Conservation (phyloP, 2,888 invertebrate genomes). For the Troilus luridus region DNA sequence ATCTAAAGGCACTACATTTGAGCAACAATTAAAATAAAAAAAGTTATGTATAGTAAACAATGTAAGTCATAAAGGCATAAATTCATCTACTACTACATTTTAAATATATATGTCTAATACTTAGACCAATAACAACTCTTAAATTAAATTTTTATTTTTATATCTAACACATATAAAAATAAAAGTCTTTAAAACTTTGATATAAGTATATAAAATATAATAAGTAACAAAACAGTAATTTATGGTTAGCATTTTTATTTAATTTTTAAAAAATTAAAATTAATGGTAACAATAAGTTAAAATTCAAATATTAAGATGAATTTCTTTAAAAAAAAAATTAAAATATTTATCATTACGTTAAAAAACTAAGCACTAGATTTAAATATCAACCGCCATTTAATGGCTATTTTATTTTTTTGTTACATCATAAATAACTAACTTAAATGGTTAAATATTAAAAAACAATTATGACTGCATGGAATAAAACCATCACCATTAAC, state of each 20-base stretch:
- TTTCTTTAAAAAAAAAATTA: neutral
- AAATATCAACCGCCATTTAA: conserved; percentile 30
- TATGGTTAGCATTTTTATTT: conserved; percentile 35
- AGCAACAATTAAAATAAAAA: conserved; percentile 42
- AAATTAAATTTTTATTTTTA: neutral
- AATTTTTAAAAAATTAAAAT: neutral
- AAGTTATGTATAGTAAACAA: neutral
- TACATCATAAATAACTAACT: neutral
- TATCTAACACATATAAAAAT: conserved; percentile 4
- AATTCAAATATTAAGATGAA: conserved; percentile 24
- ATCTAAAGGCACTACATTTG: conserved; percentile 53
- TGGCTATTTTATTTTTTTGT: conserved; percentile 1
- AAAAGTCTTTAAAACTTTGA: conserved; percentile 46
- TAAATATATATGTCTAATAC: neutral
- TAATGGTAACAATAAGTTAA: conserved; percentile 46
- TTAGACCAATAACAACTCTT: conserved; percentile 2
- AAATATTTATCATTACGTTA: neutral
- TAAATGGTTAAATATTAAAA: neutral
- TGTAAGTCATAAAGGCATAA: conserved; percentile 56
- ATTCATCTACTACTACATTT: conserved; percentile 31
- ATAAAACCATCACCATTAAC: conserved; percentile 32
- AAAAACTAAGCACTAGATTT: conserved; percentile 31
- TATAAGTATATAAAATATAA: neutral
- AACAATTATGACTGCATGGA: neutral
- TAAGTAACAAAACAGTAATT: conserved; percentile 42